A percentile compares a stretch with the other conserved stretches of the same genome.
phyloP scores from a whole-genome alignment of 2,113 vertebrate species.

The Zonotrichia leucophrys region DNA sequence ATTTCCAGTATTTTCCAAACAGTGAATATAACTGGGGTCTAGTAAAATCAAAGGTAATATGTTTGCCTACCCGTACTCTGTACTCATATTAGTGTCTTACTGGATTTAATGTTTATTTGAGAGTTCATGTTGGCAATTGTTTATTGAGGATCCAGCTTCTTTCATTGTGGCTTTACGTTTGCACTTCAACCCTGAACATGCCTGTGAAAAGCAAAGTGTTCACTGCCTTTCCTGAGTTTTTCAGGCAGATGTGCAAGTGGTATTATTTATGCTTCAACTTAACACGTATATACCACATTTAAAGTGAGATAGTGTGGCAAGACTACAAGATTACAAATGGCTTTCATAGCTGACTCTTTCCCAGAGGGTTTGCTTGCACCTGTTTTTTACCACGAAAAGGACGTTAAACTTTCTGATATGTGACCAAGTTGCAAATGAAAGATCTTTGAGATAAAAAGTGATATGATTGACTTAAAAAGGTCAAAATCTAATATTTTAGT shows the following conservation, averaged over 20 bases:
- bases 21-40: not conserved
- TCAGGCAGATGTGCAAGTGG: slow-evolving; percentile 48
- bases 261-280: slow-evolving; percentile 54
- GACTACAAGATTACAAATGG: slow-evolving; percentile 52
- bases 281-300: slow-evolving; percentile 60
- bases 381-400: slow-evolving; percentile 63
- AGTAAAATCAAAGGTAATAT: not conserved
- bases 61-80: not conserved
- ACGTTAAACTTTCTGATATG: slow-evolving; percentile 64
- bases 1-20: not conserved
- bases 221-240: slow-evolving; percentile 11
- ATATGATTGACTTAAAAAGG: slow-evolving; percentile 54
- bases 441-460: slow-evolving; percentile 58
- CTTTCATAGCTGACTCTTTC: slow-evolving; percentile 58
- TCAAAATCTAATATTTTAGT: slow-evolving; percentile 58
- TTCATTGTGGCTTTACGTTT: not conserved
- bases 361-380: slow-evolving; percentile 65
- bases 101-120: not conserved
- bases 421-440: slow-evolving; percentile 54
- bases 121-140: not conserved
- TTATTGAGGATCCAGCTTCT: not conserved
- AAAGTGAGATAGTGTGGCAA: slow-evolving; percentile 52
- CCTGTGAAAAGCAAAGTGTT: not conserved
- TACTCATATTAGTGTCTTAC: not conserved
- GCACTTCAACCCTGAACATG: not conserved